Conservation (phyloP, 1,140 invertebrate species). For the Helicoverpa zea region DNA sequence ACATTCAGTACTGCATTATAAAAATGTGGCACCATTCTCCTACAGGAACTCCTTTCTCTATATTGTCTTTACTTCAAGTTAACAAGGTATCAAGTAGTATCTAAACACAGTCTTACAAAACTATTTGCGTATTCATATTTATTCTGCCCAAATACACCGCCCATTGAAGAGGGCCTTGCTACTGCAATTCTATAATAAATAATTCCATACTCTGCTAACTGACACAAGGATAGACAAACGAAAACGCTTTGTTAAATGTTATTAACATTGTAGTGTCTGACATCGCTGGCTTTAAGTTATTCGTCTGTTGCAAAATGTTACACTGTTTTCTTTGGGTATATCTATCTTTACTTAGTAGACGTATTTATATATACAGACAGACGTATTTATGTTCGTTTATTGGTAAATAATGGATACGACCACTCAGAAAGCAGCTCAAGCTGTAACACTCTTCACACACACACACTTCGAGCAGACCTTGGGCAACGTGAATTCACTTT, state of each 20-base stretch:
- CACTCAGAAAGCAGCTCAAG: too few relatives aligned
- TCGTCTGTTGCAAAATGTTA: background rate
- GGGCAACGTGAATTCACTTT: too few relatives aligned
- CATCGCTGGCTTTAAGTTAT: background rate
- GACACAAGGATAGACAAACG: constrained; percentile 24
- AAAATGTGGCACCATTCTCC: too few relatives aligned
- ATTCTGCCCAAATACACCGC: constrained; percentile 14
- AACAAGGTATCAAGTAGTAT: background rate
- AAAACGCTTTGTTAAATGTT: constrained; percentile 4
- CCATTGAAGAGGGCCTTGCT: background rate
- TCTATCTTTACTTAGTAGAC: background rate
- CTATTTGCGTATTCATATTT: constrained; percentile 1
- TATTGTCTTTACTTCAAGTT: too few relatives aligned
- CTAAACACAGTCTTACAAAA: constrained; percentile 14
- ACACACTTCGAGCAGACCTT: too few relatives aligned
- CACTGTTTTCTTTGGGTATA: too few relatives aligned
- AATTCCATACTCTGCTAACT: constrained; percentile 3
- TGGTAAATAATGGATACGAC: too few relatives aligned
- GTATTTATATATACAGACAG: too few relatives aligned
- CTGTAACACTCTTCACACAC: too few relatives aligned
- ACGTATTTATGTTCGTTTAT: too few relatives aligned
- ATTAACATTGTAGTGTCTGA: constrained; percentile 13
- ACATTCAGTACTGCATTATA: too few relatives aligned
- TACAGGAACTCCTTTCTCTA: too few relatives aligned
- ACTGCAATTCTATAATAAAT: constrained; percentile 16